Evolutionary conservation across 2,888 invertebrate species (phyloP), one percentile per base, ranked within the genome.

Genomic region (Nomada lathburiana): DNA sequence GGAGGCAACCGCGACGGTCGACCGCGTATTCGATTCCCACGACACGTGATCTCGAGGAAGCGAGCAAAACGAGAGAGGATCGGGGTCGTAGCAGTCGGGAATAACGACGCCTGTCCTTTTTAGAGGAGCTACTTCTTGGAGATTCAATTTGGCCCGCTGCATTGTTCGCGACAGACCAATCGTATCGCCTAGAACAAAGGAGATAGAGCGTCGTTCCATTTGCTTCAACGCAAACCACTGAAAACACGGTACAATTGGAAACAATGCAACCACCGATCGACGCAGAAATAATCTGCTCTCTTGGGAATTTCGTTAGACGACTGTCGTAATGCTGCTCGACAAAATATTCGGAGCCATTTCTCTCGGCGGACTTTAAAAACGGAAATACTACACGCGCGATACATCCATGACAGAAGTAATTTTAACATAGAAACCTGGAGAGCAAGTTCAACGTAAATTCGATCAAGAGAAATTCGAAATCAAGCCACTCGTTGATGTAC

Each of bases 71-170:
- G 36, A 60, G 64, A 64, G 53, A 23, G 63, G 74, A 70, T 68
- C 62, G 75, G 71, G 76, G 60, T 82, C 65, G 71, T 59, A 53
- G 62, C 16, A 52, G 55, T 5, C 55, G 59, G 60, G 50, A 55
- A 29, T 62, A 68, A 73, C 71, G 76, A 63, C 75, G 64, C 53
- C 20, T 60, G 11, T 47, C 20, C 77, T 76, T 57, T 67, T 80
- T 78, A 57, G 3, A 1, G 29, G n/a, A 50, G 9, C 53, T 57
- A 63, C 55, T 79, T 69, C 75, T 76, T 76, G n/a, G 69, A 73
- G 72, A 83, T 87, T 84, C 74, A 72, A 85, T 87, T 78, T 73
- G 62, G 59, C 69, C 36, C 50, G 47, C 52, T 52, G 82, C 64
- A 80, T 78, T 71, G 80, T 69, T 74, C 64, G 76, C 36, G 47